Evolutionary conservation across 2,888 invertebrate genomes (phyloP).

Genomic region (Neoaliturus tenellus): DNA sequence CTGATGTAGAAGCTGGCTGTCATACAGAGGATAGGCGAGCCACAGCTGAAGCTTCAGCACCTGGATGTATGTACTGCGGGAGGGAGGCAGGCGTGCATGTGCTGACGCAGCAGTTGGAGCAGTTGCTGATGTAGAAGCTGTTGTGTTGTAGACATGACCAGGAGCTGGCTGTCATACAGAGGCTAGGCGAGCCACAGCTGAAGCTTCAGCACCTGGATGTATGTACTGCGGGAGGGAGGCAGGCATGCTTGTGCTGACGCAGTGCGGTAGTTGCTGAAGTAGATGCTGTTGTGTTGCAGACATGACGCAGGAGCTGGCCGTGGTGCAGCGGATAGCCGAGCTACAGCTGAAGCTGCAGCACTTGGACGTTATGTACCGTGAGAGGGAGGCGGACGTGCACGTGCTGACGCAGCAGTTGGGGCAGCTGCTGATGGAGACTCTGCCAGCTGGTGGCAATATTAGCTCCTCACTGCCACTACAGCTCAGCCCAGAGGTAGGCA

Average conservation of each 20-base stretch:
- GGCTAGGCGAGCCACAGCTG: too few relatives aligned
- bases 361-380: constrained; percentile 85
- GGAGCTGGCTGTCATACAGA: too few relatives aligned
- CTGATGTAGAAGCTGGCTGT: constrained; percentile 73
- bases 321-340: constrained; percentile 84
- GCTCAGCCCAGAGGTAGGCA: constrained; percentile 72
- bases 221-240: too few relatives aligned
- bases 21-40: constrained; percentile 83
- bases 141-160: too few relatives aligned
- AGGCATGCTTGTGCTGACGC: too few relatives aligned
- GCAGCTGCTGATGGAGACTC: constrained; percentile 70
- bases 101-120: constrained; percentile 80
- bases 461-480: constrained; percentile 62
- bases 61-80: constrained; percentile 85
- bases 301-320: constrained; percentile 72
- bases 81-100: constrained; percentile 86
- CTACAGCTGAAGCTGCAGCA: constrained; percentile 87
- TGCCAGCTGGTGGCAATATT: constrained; percentile 55
- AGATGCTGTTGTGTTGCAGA: too few relatives aligned
- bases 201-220: too few relatives aligned
- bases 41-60: constrained; percentile 86
- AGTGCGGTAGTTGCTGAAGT: too few relatives aligned
- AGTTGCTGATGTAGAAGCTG: constrained; percentile 69
- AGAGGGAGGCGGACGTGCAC: constrained; percentile 85
- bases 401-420: constrained; percentile 81